phyloP scores from a whole-genome alignment of 2,113 vertebrate species.

The Nyctibius bracteatus region DNA sequence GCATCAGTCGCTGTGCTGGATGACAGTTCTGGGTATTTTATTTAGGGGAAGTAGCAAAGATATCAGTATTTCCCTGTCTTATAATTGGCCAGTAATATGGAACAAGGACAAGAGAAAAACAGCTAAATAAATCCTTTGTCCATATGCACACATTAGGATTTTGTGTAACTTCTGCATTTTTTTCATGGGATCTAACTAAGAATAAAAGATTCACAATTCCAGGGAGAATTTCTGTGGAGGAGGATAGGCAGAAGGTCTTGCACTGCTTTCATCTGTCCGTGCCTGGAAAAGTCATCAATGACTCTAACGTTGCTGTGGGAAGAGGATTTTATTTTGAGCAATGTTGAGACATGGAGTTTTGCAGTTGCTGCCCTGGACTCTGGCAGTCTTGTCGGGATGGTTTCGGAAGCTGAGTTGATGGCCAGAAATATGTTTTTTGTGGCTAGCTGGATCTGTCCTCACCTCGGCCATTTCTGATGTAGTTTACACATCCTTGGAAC shows the following conservation, averaged over 20 bases:
- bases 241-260: neutral
- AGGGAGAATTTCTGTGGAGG: neutral
- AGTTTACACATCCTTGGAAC: neutral
- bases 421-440: neutral
- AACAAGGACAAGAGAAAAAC: neutral
- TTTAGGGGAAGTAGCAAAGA: neutral
- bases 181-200: neutral
- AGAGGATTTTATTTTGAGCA: neutral
- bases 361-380: neutral
- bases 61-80: neutral
- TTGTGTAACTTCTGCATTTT: neutral
- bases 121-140: neutral
- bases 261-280: neutral
- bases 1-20: neutral
- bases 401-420: neutral
- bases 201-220: neutral
- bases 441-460: neutral
- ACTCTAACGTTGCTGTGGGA: neutral
- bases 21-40: neutral
- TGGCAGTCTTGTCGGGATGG: neutral
- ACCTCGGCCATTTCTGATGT: neutral
- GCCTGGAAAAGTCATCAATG: conserved; percentile 32
- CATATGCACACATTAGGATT: neutral
- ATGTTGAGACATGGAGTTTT: neutral
- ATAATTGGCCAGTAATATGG: neutral